Base-by-base conservation (phyloP, 2,888 invertebrate genomes). In the Leptinotarsa haldemani region DNA sequence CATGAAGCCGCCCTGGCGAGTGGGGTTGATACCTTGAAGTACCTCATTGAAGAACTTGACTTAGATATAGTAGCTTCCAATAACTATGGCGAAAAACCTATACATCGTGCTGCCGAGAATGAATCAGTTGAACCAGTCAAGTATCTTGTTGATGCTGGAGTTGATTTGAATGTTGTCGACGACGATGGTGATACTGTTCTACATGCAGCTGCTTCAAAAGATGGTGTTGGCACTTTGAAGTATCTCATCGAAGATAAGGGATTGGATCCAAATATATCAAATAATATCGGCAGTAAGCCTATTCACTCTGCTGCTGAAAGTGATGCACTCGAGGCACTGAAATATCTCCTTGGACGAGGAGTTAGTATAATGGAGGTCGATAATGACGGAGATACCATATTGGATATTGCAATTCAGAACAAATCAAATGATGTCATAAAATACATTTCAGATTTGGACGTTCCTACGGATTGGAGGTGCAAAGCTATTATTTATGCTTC, bases 91-190 rank as follows among this genome's bases (percentile, higher is more conserved):
- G 46, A 25, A 4, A 18, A 25, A 53, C 52, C 65, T 3, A 13
- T 70, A 20, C 70, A 70, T 9, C 58, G 30, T 56, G 70, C 70
- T 1, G 70, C 70, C 4, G 52, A 47, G 53, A 22, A 18, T 53
- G 47, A 47, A 13, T 52, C 70, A 4, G 7, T 46, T 12, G 46
- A 65, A 56, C 7, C 52, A 1, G 7, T 52, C n/a, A 52, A 52
- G 18, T 52, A 52, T 52, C n/a, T 52, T n/a, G 4, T 52, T n/a
- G 52, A 0, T n/a, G 5, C 4, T 7, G 71, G 66, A 56, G 16
- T 56, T 13, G 22, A 46, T 18, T 13, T 18, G 13, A 13, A 18
- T 30, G 7, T 48, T 20, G 48, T n/a, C n/a, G 66, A 71, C 50
- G 5, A 7, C 3, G 25, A 25, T 47, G 71, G 61, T 5, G 47